Evolutionary conservation across 2,113 vertebrate genomes (phyloP).

Genomic region (Eulacestoma nigropectus): DNA sequence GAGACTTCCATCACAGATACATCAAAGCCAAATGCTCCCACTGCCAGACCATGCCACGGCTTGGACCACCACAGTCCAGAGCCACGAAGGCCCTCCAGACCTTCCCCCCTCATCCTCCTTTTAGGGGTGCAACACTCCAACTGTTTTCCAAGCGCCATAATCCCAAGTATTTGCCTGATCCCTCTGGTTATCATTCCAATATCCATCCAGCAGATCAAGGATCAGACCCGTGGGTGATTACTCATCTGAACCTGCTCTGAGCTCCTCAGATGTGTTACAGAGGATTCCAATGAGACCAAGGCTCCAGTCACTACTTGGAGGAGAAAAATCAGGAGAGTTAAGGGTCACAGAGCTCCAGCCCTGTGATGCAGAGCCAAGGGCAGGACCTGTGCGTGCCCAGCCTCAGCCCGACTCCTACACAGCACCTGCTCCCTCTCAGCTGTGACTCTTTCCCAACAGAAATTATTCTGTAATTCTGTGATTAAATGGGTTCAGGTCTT

Average conservation of each 20-base stretch:
- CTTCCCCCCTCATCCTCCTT: not conserved
- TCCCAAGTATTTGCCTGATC: not conserved
- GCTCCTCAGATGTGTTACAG: not conserved
- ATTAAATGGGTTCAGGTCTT: not conserved
- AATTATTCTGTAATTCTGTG: not conserved
- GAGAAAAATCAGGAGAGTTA: not conserved
- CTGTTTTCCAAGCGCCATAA: not conserved
- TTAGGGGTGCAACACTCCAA: not conserved
- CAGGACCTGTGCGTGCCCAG: not conserved
- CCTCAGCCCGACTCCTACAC: not conserved
- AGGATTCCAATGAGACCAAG: not conserved
- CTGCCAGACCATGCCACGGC: not conserved
- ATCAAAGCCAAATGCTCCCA: not conserved
- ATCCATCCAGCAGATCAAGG: not conserved
- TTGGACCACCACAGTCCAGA: not conserved
- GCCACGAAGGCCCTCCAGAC: not conserved
- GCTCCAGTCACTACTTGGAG: not conserved
- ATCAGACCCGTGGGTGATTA: not conserved
- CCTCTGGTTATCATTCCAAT: not conserved
- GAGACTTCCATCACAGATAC: fast-evolving
- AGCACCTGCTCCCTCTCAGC: not conserved
- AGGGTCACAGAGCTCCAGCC: not conserved
- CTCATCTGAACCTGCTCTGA: not conserved
- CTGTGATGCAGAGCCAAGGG: fast-evolving
- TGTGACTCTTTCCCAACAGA: not conserved